Conservation (phyloP, 2,797 vertebrate genomes). For the Gymnothorax reevesii region DNA sequence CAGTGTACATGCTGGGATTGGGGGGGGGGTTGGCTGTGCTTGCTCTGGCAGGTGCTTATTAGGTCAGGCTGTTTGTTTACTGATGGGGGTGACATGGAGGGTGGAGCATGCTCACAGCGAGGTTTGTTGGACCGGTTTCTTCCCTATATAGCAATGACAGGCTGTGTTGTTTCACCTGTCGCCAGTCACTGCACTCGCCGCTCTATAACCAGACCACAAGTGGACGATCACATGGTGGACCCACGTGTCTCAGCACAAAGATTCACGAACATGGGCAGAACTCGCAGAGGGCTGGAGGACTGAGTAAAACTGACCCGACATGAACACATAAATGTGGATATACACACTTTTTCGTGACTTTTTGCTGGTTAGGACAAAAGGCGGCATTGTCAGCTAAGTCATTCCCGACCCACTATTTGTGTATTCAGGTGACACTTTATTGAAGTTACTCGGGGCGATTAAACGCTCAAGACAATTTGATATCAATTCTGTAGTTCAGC, state of each 20-base stretch:
- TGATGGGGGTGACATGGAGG: slow-evolving; percentile 38
- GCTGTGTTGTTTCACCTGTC: slow-evolving; percentile 81
- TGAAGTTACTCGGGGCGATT: neutral
- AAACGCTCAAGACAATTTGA: neutral
- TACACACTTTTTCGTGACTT: neutral
- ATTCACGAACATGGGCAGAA: neutral
- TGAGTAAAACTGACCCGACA: neutral
- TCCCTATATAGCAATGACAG: slow-evolving; percentile 81
- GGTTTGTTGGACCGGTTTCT: slow-evolving; percentile 63
- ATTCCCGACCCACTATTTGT: neutral
- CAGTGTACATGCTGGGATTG: neutral
- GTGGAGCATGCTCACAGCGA: slow-evolving; percentile 42
- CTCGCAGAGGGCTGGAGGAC: neutral
- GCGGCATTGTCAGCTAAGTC: too few species aligned
- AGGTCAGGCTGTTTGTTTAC: slow-evolving; percentile 64
- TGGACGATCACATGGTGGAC: slow-evolving; percentile 69
- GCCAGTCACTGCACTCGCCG: slow-evolving; percentile 51
- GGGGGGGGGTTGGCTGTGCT: neutral
- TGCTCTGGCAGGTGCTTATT: slow-evolving; percentile 22
- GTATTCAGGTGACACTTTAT: neutral
- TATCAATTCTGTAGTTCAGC: neutral
- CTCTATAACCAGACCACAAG: slow-evolving; percentile 75
- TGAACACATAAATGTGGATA: neutral
- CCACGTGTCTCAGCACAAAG: slow-evolving; percentile 54
- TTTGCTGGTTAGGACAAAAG: neutral